Conservation (phyloP, 2,888 invertebrate species). For the Graphium colonna region DNA sequence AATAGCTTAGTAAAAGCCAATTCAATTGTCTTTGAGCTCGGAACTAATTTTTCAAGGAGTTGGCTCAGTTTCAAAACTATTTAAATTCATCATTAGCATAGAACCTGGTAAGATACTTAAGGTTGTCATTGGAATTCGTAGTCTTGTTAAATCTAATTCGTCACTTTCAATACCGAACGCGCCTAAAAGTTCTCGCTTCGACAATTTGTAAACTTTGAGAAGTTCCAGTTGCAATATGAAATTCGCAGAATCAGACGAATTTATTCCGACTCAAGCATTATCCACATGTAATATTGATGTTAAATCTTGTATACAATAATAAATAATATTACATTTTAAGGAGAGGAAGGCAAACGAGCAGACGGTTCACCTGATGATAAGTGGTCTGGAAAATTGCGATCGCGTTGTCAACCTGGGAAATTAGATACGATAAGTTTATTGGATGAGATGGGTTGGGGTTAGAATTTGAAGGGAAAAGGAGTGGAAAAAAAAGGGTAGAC, state of each 20-base stretch:
- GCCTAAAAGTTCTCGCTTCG: constrained; percentile 9
- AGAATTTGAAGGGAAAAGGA: too few relatives aligned
- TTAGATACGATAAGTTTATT: too few relatives aligned
- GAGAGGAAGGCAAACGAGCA: too few relatives aligned
- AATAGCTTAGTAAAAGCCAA: too few relatives aligned
- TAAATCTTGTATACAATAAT: not conserved
- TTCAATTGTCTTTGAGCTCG: too few relatives aligned
- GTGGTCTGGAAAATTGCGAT: too few relatives aligned
- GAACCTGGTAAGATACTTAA: constrained; percentile 18
- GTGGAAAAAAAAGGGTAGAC: too few relatives aligned
- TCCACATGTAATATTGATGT: not conserved
- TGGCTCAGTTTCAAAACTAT: not conserved
- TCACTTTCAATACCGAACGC: constrained; percentile 11
- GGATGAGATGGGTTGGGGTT: too few relatives aligned
- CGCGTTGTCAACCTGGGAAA: too few relatives aligned
- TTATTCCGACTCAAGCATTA: too few relatives aligned
- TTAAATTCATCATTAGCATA: constrained; percentile 14
- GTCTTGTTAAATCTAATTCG: constrained; percentile 8
- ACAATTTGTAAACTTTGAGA: constrained; percentile 8
- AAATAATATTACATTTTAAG: too few relatives aligned
- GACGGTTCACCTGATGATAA: too few relatives aligned
- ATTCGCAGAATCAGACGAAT: not conserved
- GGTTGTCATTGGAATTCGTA: constrained; percentile 13
- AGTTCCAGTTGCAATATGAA: not conserved
- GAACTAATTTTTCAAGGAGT: constrained; percentile 5